These are phyloP conservation scores for Mycetomoellerius zeteki DNA, from an alignment of 1,140 invertebrate genomes.

Conservation along the genomic window DNA sequence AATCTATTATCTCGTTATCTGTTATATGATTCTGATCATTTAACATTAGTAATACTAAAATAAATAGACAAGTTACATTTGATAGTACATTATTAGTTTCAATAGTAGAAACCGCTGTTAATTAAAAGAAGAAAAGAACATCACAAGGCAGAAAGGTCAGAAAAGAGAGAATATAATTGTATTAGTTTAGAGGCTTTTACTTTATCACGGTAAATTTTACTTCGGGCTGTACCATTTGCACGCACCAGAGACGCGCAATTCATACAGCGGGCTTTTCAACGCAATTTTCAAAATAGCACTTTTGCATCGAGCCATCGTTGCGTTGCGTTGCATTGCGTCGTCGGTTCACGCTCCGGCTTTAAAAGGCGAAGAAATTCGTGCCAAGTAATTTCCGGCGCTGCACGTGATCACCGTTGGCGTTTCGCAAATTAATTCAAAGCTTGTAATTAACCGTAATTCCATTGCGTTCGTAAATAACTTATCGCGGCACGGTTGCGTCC, in stretches of 20 bases:
- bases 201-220: conserved; percentile 10
- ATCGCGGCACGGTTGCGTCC: conserved; percentile 47
- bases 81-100: neutral
- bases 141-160: neutral
- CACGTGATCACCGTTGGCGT: neutral
- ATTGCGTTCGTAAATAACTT: conserved; percentile 63
- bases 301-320: conserved; percentile 17
- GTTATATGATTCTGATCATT: no score
- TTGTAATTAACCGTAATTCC: conserved; percentile 62
- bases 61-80: neutral
- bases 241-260: neutral
- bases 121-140: neutral
- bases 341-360: neutral
- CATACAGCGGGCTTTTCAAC: conserved; percentile 22
- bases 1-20: no score
- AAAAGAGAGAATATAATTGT: conserved; percentile 12
- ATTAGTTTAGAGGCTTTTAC: conserved; percentile 23
- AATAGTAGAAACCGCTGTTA: neutral
- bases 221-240: conserved; percentile 18
- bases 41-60: neutral
- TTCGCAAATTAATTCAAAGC: conserved; percentile 47
- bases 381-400: conserved; percentile 31
- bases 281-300: conserved; percentile 58
- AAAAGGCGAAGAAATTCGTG: conserved; percentile 50
- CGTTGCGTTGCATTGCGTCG: neutral